Percentiles rank a stretch among this genome's conserved stretches.
phyloP scores from a whole-genome alignment of 2,113 vertebrate species.

The Talpa occidentalis region DNA sequence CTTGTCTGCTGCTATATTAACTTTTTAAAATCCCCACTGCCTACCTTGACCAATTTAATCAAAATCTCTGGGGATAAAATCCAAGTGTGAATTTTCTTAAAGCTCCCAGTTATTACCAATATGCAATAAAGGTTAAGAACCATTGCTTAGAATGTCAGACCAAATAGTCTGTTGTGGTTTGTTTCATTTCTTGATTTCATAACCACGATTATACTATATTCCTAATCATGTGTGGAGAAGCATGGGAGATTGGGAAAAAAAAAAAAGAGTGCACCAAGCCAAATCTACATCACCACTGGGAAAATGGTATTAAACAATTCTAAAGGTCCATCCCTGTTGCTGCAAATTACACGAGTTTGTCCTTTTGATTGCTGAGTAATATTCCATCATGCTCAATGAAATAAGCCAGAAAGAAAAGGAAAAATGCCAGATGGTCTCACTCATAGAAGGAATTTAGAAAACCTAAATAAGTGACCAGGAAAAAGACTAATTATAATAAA shows the following conservation, averaged over 20 bases:
- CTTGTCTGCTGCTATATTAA: background rate
- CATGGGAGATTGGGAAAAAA: background rate
- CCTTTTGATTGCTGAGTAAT: too few relatives aligned
- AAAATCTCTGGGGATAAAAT: background rate
- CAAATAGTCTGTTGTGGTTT: background rate
- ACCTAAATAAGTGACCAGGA: too few relatives aligned
- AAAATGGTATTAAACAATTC: background rate
- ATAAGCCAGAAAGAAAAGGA: too few relatives aligned
- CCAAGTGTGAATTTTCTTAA: background rate
- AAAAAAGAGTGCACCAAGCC: slow-evolving; percentile 10
- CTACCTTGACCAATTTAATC: background rate
- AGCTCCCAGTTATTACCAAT: background rate
- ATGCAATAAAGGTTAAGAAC: background rate
- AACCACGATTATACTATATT: background rate
- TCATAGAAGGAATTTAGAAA: too few relatives aligned
- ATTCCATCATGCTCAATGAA: too few relatives aligned
- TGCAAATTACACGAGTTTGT: too few relatives aligned
- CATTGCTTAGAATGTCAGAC: slow-evolving; percentile 28
- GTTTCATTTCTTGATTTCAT: slow-evolving; percentile 37
- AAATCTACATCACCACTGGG: background rate
- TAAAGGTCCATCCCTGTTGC: too few relatives aligned
- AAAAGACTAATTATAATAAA: too few relatives aligned
- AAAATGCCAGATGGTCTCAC: too few relatives aligned
- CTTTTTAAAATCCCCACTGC: background rate
- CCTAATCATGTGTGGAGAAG: background rate